These are phyloP conservation scores for Protonemura montana DNA, from an alignment of 2,888 invertebrate genomes.

Conservation along the genomic window DNA sequence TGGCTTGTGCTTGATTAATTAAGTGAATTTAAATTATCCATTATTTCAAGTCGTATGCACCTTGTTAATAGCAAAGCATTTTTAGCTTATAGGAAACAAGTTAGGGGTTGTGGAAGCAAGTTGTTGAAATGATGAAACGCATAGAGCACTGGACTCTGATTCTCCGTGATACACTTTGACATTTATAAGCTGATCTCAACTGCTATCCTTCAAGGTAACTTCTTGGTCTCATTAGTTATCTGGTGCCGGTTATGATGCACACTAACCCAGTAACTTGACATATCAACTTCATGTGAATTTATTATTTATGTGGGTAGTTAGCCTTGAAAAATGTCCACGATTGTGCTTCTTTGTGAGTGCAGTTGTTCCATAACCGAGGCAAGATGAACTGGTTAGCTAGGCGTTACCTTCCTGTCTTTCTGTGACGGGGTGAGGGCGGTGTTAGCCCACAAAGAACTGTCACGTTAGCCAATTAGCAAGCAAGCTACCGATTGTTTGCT, in stretches of 20 bases:
- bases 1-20: no score
- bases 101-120: no score
- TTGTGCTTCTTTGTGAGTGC: not conserved
- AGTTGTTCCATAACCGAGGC: conserved; percentile 19
- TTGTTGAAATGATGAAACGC: conserved; percentile 54
- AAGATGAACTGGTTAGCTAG: conserved; percentile 2
- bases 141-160: conserved; percentile 61
- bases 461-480: no score
- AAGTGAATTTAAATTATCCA: no score
- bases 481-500: no score
- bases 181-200: conserved; percentile 43
- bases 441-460: not conserved
- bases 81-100: no score
- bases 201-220: no score
- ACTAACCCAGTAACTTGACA: not conserved
- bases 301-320: not conserved
- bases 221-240: no score
- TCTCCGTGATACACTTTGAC: conserved; percentile 56
- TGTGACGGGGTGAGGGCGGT: conserved; percentile 26
- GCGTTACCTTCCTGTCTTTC: conserved; percentile 18
- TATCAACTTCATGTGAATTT: not conserved
- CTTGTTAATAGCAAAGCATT: no score
- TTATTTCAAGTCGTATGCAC: no score
- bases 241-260: no score
- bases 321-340: conserved; percentile 16